A percentile compares a stretch with the other conserved stretches of the same genome.
Conservation (phyloP, 2,888 invertebrate genomes). For the Erebia palarica region DNA sequence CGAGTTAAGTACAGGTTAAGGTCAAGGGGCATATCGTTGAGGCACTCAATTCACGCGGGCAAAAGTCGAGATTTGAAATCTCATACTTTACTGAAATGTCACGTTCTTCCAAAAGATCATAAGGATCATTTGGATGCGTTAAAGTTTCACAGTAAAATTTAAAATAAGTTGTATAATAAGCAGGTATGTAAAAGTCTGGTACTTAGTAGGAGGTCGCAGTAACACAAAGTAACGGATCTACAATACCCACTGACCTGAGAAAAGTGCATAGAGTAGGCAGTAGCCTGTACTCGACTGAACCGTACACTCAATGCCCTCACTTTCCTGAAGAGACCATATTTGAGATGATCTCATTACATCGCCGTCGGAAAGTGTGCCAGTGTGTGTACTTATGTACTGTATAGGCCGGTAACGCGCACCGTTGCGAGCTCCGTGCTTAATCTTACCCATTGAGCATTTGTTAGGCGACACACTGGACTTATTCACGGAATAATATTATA, state of each 20-base stretch:
- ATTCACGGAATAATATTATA: conserved; percentile 5
- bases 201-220: not conserved
- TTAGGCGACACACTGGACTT: conserved; percentile 41
- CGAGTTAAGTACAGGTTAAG: too few relatives aligned
- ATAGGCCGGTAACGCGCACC: conserved; percentile 50
- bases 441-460: conserved; percentile 62
- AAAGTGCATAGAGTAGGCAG: conserved; percentile 1
- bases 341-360: conserved; percentile 57
- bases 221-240: conserved; percentile 8
- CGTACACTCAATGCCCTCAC: conserved; percentile 11
- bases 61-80: too few relatives aligned
- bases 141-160: too few relatives aligned
- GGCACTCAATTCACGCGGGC: too few relatives aligned
- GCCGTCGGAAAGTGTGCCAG: conserved; percentile 55
- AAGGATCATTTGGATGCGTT: too few relatives aligned
- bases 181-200: not conserved
- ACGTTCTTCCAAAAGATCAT: too few relatives aligned
- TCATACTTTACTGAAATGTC: too few relatives aligned
- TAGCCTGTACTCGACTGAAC: conserved; percentile 4
- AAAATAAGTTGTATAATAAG: too few relatives aligned
- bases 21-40: too few relatives aligned
- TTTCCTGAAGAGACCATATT: conserved; percentile 31
- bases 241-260: conserved; percentile 11
- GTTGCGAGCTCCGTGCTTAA: conserved; percentile 65
- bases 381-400: conserved; percentile 39